Conservation (phyloP, 2,113 vertebrate genomes). For the Poeciliopsis prolifica region DNA sequence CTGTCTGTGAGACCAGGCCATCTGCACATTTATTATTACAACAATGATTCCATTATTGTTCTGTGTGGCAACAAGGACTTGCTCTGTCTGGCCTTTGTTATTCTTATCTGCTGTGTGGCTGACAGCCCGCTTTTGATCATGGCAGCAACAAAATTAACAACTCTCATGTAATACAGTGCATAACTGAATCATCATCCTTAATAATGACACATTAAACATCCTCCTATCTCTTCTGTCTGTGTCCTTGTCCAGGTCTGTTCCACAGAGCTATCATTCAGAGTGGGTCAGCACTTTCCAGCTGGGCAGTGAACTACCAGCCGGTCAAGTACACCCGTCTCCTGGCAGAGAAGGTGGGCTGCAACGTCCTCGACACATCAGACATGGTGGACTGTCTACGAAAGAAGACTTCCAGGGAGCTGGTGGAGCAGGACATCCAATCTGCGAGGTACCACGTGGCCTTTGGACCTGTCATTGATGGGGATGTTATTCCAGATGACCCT, state of each 20-base stretch:
- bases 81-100: slow-evolving; percentile 71
- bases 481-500: slow-evolving; percentile 96
- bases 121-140: slow-evolving; percentile 63
- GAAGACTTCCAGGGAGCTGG: slow-evolving; percentile 95
- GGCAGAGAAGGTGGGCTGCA: slow-evolving; percentile 97
- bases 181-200: slow-evolving; percentile 46
- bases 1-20: slow-evolving; percentile 70
- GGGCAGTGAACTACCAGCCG: slow-evolving; percentile 98
- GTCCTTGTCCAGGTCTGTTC: slow-evolving; percentile 88
- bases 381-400: slow-evolving; percentile 99
- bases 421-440: slow-evolving; percentile 98
- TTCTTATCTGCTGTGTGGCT: slow-evolving; percentile 62
- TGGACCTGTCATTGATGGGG: slow-evolving; percentile 96
- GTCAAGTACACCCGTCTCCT: slow-evolving; percentile 97
- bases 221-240: slow-evolving; percentile 38
- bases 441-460: slow-evolving; percentile 98
- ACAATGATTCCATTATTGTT: slow-evolving; percentile 73
- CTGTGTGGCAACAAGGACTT: slow-evolving; percentile 67
- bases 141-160: slow-evolving; percentile 60
- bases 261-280: slow-evolving; percentile 99
- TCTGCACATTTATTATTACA: slow-evolving; percentile 75
- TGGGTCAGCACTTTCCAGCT: slow-evolving; percentile 95
- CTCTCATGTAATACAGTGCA: slow-evolving; percentile 43
- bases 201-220: slow-evolving; percentile 41
- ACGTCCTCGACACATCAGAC: slow-evolving; percentile 95